These are phyloP conservation scores for Philaethria dido DNA, from an alignment of 2,888 invertebrate species.

Conservation along the genomic window DNA sequence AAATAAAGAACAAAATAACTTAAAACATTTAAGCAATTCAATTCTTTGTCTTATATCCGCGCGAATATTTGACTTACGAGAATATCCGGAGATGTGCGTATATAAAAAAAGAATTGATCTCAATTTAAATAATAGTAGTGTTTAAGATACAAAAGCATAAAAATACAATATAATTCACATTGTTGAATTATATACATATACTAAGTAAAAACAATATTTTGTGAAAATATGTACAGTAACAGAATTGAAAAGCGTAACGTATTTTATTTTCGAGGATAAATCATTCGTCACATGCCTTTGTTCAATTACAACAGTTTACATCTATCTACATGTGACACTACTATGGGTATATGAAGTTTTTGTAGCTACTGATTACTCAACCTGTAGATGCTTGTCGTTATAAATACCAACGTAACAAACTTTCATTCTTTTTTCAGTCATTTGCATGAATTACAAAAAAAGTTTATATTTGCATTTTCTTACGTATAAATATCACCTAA, in stretches of 20 bases:
- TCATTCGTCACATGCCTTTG: conserved; percentile 6
- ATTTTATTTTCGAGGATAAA: conserved; percentile 7
- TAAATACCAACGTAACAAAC: neutral
- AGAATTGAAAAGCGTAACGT: conserved; percentile 2
- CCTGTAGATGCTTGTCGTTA: neutral
- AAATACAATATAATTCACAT: neutral
- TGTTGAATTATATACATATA: too few relatives aligned
- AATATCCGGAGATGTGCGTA: too few relatives aligned
- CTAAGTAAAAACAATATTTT: neutral
- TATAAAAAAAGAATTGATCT: neutral
- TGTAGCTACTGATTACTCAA: neutral
- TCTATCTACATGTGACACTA: neutral
- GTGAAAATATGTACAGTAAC: neutral
- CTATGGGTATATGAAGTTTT: neutral
- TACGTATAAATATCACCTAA: too few relatives aligned
- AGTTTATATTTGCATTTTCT: neutral
- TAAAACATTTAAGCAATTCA: too few relatives aligned
- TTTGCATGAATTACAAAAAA: neutral
- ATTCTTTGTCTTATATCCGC: too few relatives aligned
- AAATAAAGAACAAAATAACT: too few relatives aligned
- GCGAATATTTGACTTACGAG: too few relatives aligned
- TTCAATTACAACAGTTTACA: neutral
- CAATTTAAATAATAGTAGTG: neutral
- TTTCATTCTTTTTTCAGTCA: neutral
- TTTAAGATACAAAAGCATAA: neutral